Conservation (phyloP, 2,797 vertebrate species). For the Lates japonicus region DNA sequence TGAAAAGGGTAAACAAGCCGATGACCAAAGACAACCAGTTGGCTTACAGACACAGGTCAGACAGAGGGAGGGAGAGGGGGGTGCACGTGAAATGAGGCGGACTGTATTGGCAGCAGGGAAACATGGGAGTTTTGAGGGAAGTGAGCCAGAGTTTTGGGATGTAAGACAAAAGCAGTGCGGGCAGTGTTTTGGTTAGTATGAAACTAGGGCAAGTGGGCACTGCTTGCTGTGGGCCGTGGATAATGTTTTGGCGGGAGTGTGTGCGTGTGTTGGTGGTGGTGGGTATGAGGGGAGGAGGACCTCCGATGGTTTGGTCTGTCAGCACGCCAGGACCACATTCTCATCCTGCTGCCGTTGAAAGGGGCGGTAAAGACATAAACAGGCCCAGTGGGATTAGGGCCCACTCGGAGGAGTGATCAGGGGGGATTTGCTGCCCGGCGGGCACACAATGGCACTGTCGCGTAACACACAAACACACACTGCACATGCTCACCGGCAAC, state of each 20-base stretch:
- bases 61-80: constrained; percentile 22
- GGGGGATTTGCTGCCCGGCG: constrained; percentile 84
- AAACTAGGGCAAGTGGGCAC: constrained; percentile 57
- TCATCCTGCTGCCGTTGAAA: constrained; percentile 76
- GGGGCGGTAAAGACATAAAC: constrained; percentile 83
- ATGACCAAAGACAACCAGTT: constrained; percentile 60
- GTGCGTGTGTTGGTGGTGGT: constrained; percentile 34
- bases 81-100: constrained; percentile 26
- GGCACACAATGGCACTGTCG: constrained; percentile 82
- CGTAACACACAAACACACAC: constrained; percentile 73
- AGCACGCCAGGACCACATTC: constrained; percentile 81
- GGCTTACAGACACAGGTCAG: constrained; percentile 62
- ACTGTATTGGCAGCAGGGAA: constrained; percentile 31
- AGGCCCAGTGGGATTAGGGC: constrained; percentile 82
- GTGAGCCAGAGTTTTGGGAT: constrained; percentile 44
- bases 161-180: constrained; percentile 24
- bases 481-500: constrained; percentile 76
- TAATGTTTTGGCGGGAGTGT: constrained; percentile 68
- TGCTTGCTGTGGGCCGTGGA: constrained; percentile 31
- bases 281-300: constrained; percentile 50
- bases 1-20: constrained; percentile 78
- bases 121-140: constrained; percentile 30
- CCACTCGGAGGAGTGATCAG: constrained; percentile 83
- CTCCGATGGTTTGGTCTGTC: constrained; percentile 70
- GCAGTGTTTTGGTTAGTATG: constrained; percentile 51